Evolutionary conservation across 2,888 invertebrate genomes (phyloP).

Genomic region (Acleris emargana): DNA sequence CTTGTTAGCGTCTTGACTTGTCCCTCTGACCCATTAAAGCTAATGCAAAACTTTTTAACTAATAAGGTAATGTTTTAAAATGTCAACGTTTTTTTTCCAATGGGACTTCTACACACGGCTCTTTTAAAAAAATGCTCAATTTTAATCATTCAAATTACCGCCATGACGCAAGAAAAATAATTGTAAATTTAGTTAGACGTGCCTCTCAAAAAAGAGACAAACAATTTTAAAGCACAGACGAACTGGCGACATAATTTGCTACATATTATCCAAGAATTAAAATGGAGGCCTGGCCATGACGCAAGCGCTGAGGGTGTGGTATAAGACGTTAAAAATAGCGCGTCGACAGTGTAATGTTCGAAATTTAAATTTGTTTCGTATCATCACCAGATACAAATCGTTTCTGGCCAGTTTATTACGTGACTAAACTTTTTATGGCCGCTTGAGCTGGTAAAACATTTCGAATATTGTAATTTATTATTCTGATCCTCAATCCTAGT

Average conservation of each 20-base stretch:
- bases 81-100: too few species aligned
- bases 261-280: conserved; percentile 39
- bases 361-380: conserved; percentile 10
- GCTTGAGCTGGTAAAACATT: background rate
- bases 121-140: too few species aligned
- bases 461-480: too few species aligned
- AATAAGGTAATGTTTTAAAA: too few species aligned
- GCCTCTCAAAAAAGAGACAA: background rate
- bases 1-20: too few species aligned
- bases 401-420: background rate
- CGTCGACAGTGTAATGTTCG: conserved; percentile 37
- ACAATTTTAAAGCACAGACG: conserved; percentile 10
- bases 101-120: too few species aligned
- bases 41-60: too few species aligned
- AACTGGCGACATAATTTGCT: conserved; percentile 22
- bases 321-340: conserved; percentile 52
- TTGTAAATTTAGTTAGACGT: conserved; percentile 16
- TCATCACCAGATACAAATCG: background rate
- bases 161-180: conserved; percentile 21
- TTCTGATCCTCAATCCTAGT: too few species aligned
- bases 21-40: too few species aligned
- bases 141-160: too few species aligned
- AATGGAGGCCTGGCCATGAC: conserved; percentile 67
- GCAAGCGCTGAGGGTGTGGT: conserved; percentile 61
- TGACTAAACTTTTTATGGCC: background rate